Base-by-base conservation (phyloP, 2,113 vertebrate species). In the Bujurquina vittata region DNA sequence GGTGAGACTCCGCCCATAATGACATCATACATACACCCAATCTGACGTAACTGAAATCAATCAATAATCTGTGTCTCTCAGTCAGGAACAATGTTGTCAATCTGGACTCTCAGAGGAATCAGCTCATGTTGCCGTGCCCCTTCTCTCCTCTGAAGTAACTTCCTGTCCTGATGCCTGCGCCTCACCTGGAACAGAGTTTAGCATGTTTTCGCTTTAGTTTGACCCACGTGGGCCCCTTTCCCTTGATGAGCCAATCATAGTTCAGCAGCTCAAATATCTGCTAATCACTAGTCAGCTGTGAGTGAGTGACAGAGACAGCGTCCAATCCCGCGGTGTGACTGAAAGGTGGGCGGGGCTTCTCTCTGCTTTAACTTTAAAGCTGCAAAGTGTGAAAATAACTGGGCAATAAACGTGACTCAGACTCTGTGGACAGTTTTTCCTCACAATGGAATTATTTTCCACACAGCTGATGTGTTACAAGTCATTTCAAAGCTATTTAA, bases 61-160 rank as follows among this genome's bases (percentile, higher is more conserved):
- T 61, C 35, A 10, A 3, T 84, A 22, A 84, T 40, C 7, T 59
- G 1, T 52, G 14, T 80, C 11, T 90, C 86, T 83, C 29, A 99
- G 98, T 98, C 84, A 95, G 95, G 0, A 93, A 96, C 90, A 97
- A 97, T 2, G 96, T 96, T 14, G 85, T 33, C 67, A 96, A 97
- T 83, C 93, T 99, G 80, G 93, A 95, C 4, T 95, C 95, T 14
- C 98, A 99, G 90, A 85, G 90, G 84, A 99, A 96, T 23, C 81
- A 94, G 80, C 96, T 99, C 58, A 91, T 99, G 91, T 90, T 96
- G 56, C 97, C 98, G 4, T 80, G 94, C 17, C 56, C 89, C 0
- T 98, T 96, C 92, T 99, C 98, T 0, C 97, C 97, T 0, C 76
- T 98, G 59, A 97, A 98, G 86, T 98, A 72, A 94, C 74, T 23